Percentiles rank a stretch among this genome's conserved stretches.
These are phyloP conservation scores for Grapholita molesta DNA, from an alignment of 1,140 invertebrate species.

Conservation along the genomic window DNA sequence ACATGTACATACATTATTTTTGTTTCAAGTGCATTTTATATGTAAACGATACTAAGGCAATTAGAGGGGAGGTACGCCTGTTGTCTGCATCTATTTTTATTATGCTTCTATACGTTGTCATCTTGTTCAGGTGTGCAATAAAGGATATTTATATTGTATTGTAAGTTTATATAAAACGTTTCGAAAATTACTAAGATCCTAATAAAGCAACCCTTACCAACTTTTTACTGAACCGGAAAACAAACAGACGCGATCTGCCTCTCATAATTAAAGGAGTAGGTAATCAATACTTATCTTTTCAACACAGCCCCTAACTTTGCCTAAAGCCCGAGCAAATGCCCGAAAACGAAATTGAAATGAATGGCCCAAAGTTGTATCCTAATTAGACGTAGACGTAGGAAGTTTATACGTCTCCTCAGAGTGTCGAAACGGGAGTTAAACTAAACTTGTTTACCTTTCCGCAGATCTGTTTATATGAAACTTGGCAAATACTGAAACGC, in stretches of 20 bases:
- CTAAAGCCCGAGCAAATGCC: slow-evolving; percentile 22
- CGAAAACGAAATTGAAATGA: slow-evolving; percentile 62
- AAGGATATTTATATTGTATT: no score
- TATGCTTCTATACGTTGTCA: no score
- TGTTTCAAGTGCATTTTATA: no score
- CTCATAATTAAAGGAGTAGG: not conserved
- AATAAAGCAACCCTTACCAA: not conserved
- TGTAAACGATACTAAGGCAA: no score
- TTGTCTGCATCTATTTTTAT: no score
- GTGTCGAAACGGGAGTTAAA: slow-evolving; percentile 65
- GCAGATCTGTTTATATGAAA: slow-evolving; percentile 61
- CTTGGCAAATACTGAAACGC: slow-evolving; percentile 51
- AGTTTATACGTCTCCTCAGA: slow-evolving; percentile 62
- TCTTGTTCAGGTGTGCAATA: no score
- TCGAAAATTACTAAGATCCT: not conserved
- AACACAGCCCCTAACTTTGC: slow-evolving; percentile 9
- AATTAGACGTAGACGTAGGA: slow-evolving; percentile 55
- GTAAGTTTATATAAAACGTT: no score
- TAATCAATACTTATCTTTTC: slow-evolving; percentile 18
- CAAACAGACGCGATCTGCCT: not conserved
- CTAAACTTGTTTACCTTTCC: slow-evolving; percentile 67
- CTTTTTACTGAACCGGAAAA: not conserved
- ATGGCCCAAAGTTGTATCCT: slow-evolving; percentile 62
- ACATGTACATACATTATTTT: no score
- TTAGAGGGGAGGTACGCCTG: no score